Conservation (phyloP, 2,888 invertebrate species). For the Chironomus tentans region DNA sequence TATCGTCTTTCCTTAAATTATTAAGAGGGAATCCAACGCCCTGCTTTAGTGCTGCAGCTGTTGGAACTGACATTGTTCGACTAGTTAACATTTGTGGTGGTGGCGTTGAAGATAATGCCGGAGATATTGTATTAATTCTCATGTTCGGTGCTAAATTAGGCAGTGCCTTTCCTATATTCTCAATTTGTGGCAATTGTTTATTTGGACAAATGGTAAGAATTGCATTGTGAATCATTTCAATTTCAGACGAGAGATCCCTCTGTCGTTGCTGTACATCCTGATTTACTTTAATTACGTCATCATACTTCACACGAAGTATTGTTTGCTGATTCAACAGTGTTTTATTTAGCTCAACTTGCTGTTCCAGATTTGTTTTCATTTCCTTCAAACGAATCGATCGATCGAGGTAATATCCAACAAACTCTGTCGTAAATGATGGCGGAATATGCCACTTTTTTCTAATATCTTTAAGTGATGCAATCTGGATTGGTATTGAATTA, state of each 20-base stretch:
- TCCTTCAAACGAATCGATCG: conserved; percentile 72
- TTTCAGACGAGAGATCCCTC: conserved; percentile 49
- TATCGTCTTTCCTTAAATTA: conserved; percentile 60
- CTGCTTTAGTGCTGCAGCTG: conserved; percentile 77
- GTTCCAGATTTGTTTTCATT: conserved; percentile 66
- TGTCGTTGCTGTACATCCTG: conserved; percentile 55
- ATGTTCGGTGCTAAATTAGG: conserved; percentile 28
- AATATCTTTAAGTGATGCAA: conserved; percentile 72
- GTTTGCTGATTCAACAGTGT: conserved; percentile 70
- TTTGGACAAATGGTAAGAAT: conserved; percentile 53
- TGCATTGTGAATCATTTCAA: conserved; percentile 53
- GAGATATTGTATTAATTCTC: background rate
- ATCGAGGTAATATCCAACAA: conserved; percentile 88
- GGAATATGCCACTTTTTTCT: conserved; percentile 91
- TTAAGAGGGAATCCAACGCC: conserved; percentile 74
- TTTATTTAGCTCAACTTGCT: conserved; percentile 64
- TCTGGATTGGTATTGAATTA: conserved; percentile 34
- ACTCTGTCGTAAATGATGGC: conserved; percentile 89
- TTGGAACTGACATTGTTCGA: conserved; percentile 66
- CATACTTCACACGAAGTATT: conserved; percentile 63
- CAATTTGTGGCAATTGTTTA: conserved; percentile 49
- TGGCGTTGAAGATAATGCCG: conserved; percentile 27
- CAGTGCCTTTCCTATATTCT: conserved; percentile 46
- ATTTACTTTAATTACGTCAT: conserved; percentile 60
- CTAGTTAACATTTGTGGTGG: conserved; percentile 34